Base-by-base conservation (phyloP, 2,888 invertebrate genomes). In the Xestia xanthographa region DNA sequence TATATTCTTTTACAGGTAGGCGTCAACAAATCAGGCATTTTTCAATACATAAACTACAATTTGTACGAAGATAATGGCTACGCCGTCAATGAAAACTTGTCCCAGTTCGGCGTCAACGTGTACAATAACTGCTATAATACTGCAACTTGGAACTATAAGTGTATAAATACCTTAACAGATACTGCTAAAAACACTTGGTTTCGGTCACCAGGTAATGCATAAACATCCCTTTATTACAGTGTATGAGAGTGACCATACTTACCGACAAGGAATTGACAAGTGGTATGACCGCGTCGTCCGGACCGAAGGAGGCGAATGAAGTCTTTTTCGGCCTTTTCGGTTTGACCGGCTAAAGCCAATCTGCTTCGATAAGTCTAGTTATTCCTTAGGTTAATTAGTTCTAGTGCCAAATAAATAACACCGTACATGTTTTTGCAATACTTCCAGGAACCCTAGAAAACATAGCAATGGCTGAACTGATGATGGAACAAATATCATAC, bases 401-500 rank as follows among this genome's bases (percentile, higher is more conserved):
- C 8, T 41, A 4, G n/a, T 63, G 20, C 3, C 41, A 63, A 63
- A 14, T 41, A 41, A 34, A 1, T 14, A n/a, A 63, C 6, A 8
- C 22, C 22, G 38, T 4, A n/a, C 20, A 43, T 43, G 2, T 58
- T 38, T 45, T 29, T 53, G 8, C 1, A 53, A n/a, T n/a, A 58
- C 72, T 86, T 87, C 4, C 83, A 94, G 96, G 95, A 4, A 95
- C 97, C 0, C 92, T 97, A 2, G 97, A 97, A 92, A 97, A 93
- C 45, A 90, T 97, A 8, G 95, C 95, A 17, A 93, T 97, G 90
- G 97, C 88, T 93, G 98, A 98, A 92, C 91, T 94, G 66, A 94
- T 98, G 26, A 97, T 98, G 97, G 97, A 98, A 81, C 97, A 97
- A 83, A 97, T 97, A 83, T 96, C 97, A 0, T 94, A 93, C 66